Evolutionary conservation across 2,888 invertebrate species (phyloP), one percentile per base, ranked within the genome.

Genomic region (Drosophila tripunctata): DNA sequence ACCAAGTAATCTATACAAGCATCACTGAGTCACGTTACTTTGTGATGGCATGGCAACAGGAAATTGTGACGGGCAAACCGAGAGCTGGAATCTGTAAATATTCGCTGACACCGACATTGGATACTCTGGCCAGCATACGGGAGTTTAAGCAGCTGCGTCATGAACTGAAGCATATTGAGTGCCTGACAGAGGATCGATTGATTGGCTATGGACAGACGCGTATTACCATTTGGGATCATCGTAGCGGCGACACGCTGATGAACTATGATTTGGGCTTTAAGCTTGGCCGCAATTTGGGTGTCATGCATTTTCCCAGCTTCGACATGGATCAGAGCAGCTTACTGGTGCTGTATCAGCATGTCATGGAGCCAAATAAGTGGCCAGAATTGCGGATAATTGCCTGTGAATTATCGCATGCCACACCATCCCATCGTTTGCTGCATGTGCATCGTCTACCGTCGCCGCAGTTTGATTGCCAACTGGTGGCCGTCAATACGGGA

Each of bases 161-260:
- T 68, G 83, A 86, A 36, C 77, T 91, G 15, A 78, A 74, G 2
- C 88, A 89, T 61, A 75, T 91, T 41, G 90, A 91, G 62, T 90
- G 90, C 50, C 75, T 90, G 17, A 78, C 66, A 78, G 91, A 91
- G 67, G 90, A 91, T 48, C 90, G 90, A 50, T 57, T 91, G 8
- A 87, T 91, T 61, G 91, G 91, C 2, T 91, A 91, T 38, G 91
- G 91, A 0, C 77, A 82, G 3, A 81, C 88, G 3, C 89, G 90
- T 19, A 67, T 91, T 10, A 90, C 91, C 0, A 86, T 91, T 50
- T 91, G 91, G 91, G 90, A 91, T 78, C 90, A 91, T 74, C 90
- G 88, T 44, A 91, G 90, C 36, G 91, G 91, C 2, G 91, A 91
- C 67, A 89, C 88, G 6, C 72, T 91, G 6, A 89, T 90, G 84